Base-by-base conservation (phyloP, 2,113 vertebrate species). In the Tragulus kanchil region DNA sequence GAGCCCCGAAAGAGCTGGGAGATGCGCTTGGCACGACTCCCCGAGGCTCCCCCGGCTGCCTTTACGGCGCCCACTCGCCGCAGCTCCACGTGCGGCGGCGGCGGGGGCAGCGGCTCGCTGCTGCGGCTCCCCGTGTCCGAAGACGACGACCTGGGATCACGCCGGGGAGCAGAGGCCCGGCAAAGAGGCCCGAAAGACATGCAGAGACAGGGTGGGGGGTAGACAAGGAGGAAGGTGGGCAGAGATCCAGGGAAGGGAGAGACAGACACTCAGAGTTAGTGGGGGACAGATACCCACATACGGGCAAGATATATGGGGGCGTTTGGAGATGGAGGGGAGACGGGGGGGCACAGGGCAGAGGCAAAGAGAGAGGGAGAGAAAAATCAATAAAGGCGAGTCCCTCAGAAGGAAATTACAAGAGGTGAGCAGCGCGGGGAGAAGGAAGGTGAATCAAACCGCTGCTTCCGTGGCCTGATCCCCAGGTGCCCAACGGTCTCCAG, bases 1-100 rank as follows among this genome's bases (percentile, higher is more conserved):
- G 97, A 95, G 96, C 99, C 98, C 96, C 99, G 99, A 97, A 99
- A 99, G 65, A 99, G 99, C 54, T 99, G 99, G n/a, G 99, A 99
- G 87, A 99, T 98, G 64, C 99, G 99, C 97, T 99, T 99, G 95
- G 99, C 98, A 14, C 99, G 99, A 79, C 97, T 97, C 42, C 98
- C 98, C 0, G 98, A 98, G 17, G 98, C 98, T 6, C 98, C 98
- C 23, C 98, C 97, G 3, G 97, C 97, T 8, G 98, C 97, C 96
- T 98, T 98, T 45, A 98, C 95, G 4, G 98, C 98, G 25, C 97
- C 95, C 28, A 98, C 96, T 14, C 97, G 98, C 21, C 98, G 97
- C 94, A 98, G 97, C 95, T 98, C 98, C 95, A 98, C 98, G 89
- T 98, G 98, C 61, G 97, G 94, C 31, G 97, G 97, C 3, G 98